Evolutionary conservation across 2,113 vertebrate species (phyloP), one percentile per base, ranked within the genome.

Genomic region (Perca schrenkii): DNA sequence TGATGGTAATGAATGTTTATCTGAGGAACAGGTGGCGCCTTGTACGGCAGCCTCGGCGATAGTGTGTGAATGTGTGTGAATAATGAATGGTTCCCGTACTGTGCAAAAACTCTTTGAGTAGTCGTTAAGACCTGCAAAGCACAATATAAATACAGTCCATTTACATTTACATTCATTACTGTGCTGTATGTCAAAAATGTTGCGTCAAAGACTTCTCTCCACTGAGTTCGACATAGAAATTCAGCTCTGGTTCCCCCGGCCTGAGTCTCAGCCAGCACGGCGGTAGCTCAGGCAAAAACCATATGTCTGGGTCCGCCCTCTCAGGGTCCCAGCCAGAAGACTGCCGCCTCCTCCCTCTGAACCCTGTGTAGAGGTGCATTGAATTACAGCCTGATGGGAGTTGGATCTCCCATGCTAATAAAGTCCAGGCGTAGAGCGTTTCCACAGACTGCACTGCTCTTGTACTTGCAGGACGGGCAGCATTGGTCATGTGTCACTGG

Each of bases 391-490:
- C 73, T 12, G 68, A 82, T 52, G 63, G 13, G 52, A 53, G 34
- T 52, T 56, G 63, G 66, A 80, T 58, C 46, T 57, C 47, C 74
- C 47, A 79, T 31, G 78, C 22, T 90, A 92, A 89, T 85, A 79
- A 79, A 83, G 77, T 79, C 66, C 87, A 91, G 84, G 77, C 76
- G 66, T 54, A 78, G 57, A 82, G 46, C 77, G 84, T 87, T 87
- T 91, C 80, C 36, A 61, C 78, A 74, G 62, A 46, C 57, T 79
- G 11, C 54, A 34, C 74, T 58, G 31, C 73, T 83, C 71, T 76
- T 88, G 79, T 74, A 62, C 79, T 83, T 75, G 62, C 72, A 81
- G 49, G 50, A 54, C 2, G 25, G 56, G 40, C 43, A 34, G 69
- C 19, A 87, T 58, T 46, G 25, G n/a, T 76, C 43, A 56, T 60